These are phyloP conservation scores for Unio pictorum DNA, from an alignment of 2,888 invertebrate species.

Conservation along the genomic window DNA sequence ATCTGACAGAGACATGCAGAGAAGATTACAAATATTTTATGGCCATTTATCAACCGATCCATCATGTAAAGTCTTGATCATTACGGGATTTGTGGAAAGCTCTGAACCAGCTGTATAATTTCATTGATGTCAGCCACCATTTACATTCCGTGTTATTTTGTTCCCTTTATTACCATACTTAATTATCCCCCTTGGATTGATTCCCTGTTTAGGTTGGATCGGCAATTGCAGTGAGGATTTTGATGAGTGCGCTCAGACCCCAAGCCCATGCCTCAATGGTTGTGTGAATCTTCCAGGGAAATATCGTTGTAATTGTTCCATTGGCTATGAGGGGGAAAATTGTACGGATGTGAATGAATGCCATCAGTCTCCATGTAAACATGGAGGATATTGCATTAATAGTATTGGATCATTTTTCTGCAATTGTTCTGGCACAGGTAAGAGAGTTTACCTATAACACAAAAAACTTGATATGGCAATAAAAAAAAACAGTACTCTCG, in stretches of 20 bases:
- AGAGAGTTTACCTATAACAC: background rate
- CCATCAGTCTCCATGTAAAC: slow-evolving; percentile 69
- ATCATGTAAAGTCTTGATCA: too few relatives aligned
- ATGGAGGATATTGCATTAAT: slow-evolving; percentile 21
- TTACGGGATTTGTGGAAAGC: too few relatives aligned
- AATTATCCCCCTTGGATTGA: too few relatives aligned
- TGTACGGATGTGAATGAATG: slow-evolving; percentile 75
- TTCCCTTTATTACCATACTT: too few relatives aligned
- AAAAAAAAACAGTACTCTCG: background rate
- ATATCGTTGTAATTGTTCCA: slow-evolving; percentile 46
- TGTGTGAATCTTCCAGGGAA: slow-evolving; percentile 82
- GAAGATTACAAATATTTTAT: too few relatives aligned
- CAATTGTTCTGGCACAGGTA: slow-evolving; percentile 35
- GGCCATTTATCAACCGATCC: too few relatives aligned
- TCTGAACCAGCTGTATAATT: too few relatives aligned
- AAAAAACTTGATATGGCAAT: background rate
- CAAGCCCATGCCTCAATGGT: slow-evolving; percentile 80
- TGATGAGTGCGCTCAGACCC: slow-evolving; percentile 46
- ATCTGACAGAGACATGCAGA: too few relatives aligned
- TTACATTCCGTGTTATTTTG: too few relatives aligned
- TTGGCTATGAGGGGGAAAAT: slow-evolving; percentile 68
- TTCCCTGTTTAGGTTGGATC: slow-evolving; percentile 77
- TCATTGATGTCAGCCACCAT: too few relatives aligned
- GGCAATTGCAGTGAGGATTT: slow-evolving; percentile 50
- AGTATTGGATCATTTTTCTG: slow-evolving; percentile 25